These are phyloP conservation scores for Priapulus caudatus DNA, from an alignment of 2,888 invertebrate species.

Conservation along the genomic window DNA sequence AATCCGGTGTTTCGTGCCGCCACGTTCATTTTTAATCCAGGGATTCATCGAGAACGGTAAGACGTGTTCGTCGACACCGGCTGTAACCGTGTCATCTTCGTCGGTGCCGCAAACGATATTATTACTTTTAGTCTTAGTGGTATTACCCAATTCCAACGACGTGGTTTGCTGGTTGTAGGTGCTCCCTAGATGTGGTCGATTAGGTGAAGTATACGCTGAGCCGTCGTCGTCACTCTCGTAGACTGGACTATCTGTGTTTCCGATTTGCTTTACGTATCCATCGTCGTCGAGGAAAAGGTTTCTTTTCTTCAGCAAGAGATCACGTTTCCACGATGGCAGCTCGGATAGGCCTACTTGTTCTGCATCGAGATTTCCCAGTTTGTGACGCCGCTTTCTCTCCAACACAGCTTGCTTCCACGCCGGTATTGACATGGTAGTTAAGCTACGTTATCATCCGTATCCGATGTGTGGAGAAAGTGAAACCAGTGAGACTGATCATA, in stretches of 20 bases:
- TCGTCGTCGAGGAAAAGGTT: no score
- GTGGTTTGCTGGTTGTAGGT: background rate
- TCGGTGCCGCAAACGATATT: no score
- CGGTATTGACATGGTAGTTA: background rate
- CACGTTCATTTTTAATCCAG: slow-evolving; percentile 1
- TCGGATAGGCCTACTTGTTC: no score
- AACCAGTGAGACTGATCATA: no score
- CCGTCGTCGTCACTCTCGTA: background rate
- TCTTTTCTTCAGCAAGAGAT: background rate
- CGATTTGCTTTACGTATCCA: no score
- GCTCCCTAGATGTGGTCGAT: no score
- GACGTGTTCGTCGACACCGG: background rate
- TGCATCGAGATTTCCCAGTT: background rate
- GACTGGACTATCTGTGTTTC: no score
- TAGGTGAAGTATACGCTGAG: no score
- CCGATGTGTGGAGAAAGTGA: no score
- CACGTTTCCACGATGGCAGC: background rate
- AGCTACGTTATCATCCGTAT: no score
- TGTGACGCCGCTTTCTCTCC: background rate
- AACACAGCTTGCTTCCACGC: slow-evolving; percentile 1
- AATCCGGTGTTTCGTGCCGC: background rate
- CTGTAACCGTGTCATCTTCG: background rate
- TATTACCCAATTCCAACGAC: no score
- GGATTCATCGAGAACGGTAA: background rate
- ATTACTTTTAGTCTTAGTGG: no score